These are phyloP conservation scores for Oxyruncus cristatus DNA, from an alignment of 2,113 vertebrate species.

Conservation along the genomic window DNA sequence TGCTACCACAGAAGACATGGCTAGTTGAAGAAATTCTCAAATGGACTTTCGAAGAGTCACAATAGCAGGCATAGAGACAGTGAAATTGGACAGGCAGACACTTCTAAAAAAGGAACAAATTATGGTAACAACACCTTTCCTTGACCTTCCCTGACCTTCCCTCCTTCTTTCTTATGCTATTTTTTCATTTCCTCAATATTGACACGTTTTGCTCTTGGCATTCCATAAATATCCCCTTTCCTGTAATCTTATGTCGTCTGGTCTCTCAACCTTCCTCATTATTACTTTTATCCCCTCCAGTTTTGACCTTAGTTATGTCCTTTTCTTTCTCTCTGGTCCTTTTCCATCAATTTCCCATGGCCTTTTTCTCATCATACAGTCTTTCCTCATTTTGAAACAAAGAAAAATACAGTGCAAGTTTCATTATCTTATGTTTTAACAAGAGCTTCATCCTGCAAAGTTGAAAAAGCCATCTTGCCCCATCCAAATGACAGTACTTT, in stretches of 20 bases:
- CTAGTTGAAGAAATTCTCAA: not conserved
- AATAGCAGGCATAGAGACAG: not conserved
- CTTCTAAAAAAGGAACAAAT: not conserved
- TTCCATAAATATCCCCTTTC: not conserved
- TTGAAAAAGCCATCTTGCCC: not conserved
- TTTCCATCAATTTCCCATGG: not conserved
- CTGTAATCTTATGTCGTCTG: not conserved
- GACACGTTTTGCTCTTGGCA: not conserved
- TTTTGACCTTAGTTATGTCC: not conserved
- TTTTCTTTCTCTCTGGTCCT: not conserved
- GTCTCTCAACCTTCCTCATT: not conserved
- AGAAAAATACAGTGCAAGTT: not conserved
- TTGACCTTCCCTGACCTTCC: not conserved
- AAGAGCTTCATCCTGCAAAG: not conserved
- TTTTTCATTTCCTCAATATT: not conserved
- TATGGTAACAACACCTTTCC: not conserved
- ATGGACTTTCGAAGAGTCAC: not conserved
- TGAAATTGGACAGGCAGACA: not conserved
- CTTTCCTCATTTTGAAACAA: not conserved
- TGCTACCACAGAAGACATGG: not conserved
- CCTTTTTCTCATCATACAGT: not conserved
- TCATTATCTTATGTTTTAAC: not conserved
- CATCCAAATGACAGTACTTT: not conserved
- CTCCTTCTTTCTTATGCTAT: not conserved
- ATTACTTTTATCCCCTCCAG: not conserved